Evolutionary conservation across 2,797 vertebrate species (phyloP).

Genomic region (Melanotaenia maccullochi): DNA sequence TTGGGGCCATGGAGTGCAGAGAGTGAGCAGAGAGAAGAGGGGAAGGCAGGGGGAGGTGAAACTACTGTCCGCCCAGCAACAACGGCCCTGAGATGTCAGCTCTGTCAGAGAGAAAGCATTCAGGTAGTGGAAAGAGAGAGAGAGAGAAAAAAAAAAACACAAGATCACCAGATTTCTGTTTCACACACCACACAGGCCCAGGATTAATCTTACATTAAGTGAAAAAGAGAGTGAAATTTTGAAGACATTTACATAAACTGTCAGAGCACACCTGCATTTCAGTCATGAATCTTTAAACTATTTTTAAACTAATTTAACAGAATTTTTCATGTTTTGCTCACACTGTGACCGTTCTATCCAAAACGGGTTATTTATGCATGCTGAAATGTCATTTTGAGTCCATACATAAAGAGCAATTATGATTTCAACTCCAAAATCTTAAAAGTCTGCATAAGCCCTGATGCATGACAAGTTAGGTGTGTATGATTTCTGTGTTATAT

Average conservation of each 20-base stretch:
- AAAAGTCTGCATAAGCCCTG: too few relatives aligned
- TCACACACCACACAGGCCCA: slow-evolving; percentile 37
- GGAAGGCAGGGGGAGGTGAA: slow-evolving; percentile 24
- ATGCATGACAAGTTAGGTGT: background rate
- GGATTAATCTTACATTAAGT: background rate
- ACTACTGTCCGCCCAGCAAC: slow-evolving; percentile 36
- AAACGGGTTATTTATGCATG: background rate
- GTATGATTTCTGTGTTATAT: background rate
- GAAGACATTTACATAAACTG: slow-evolving; percentile 50
- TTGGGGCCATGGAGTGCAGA: slow-evolving; percentile 43
- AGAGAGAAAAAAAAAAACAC: background rate
- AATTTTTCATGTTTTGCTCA: background rate
- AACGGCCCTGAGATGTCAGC: slow-evolving; percentile 58
- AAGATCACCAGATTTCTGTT: slow-evolving; percentile 38
- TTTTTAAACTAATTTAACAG: background rate
- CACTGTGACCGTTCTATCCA: background rate
- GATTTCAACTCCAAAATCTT: background rate
- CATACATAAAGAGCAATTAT: too few relatives aligned
- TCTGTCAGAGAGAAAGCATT: slow-evolving; percentile 48
- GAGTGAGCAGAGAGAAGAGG: slow-evolving; percentile 1
- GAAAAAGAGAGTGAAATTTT: slow-evolving; percentile 55
- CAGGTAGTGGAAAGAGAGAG: slow-evolving; percentile 5
- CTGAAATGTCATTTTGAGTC: background rate
- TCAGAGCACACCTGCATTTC: slow-evolving; percentile 21
- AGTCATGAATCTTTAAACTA: slow-evolving; percentile 14